Conservation (phyloP, 2,113 vertebrate species). For the Poeciliopsis turrubarensis region DNA sequence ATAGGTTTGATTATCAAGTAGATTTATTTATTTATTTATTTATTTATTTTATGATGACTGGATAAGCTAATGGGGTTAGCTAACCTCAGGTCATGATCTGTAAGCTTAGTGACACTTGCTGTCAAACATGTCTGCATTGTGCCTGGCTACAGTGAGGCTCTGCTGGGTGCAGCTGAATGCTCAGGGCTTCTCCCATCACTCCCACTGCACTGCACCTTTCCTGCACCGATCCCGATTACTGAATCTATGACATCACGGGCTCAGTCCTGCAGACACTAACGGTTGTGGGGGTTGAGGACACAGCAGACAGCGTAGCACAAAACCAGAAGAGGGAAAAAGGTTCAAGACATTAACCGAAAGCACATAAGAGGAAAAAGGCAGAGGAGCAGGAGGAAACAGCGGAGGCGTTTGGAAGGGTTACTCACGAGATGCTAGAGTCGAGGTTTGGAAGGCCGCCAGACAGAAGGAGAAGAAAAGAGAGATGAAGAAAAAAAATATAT, state of each 20-base stretch:
- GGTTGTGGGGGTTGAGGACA: slow-evolving; percentile 41
- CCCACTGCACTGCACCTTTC: neutral
- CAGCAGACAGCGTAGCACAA: slow-evolving; percentile 50
- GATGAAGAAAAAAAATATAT: slow-evolving; percentile 5
- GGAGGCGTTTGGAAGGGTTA: slow-evolving; percentile 66
- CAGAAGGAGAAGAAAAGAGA: slow-evolving; percentile 28
- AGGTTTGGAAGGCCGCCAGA: slow-evolving; percentile 50
- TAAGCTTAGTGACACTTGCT: too few relatives aligned
- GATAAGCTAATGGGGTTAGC: too few relatives aligned
- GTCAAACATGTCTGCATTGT: too few relatives aligned
- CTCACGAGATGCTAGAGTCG: slow-evolving; percentile 88
- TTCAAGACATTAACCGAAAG: slow-evolving; percentile 33
- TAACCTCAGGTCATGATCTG: too few relatives aligned
- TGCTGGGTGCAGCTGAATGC: too few relatives aligned
- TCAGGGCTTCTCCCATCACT: neutral
- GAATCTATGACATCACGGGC: slow-evolving; percentile 62
- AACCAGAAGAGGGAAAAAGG: slow-evolving; percentile 41
- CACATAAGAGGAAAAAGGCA: slow-evolving; percentile 22
- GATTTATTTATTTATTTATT: too few relatives aligned
- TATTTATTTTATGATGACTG: too few relatives aligned
- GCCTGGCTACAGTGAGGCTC: too few relatives aligned
- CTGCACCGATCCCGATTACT: neutral
- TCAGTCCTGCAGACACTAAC: slow-evolving; percentile 34
- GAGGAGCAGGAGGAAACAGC: slow-evolving; percentile 34
- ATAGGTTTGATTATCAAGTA: too few relatives aligned